Base-by-base conservation (phyloP, 2,888 invertebrate genomes). In the Ligdia adustata region DNA sequence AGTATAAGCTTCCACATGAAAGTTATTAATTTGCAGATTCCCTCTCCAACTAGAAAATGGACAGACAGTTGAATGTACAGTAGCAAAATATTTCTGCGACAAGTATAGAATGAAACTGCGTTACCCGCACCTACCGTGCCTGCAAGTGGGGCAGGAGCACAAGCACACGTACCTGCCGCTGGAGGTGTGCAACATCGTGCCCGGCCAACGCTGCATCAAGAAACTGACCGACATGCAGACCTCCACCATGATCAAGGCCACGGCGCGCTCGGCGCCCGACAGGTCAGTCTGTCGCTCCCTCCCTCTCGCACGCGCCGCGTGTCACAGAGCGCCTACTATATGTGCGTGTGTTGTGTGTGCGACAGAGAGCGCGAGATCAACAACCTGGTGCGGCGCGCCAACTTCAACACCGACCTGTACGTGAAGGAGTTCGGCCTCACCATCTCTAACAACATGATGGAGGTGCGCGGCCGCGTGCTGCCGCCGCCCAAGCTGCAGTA, bases 171-270 rank as follows among this genome's bases (percentile, higher is more conserved):
- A 99, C 89, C 92, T 99, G 68, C 99, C 99, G 6, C 91, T 99
- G 49, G 99, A 99, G 92, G 99, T 99, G 55, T 99, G 99, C 86
- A 99, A 99, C 83, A 99, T 99, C 72, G 99, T 99, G 38, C 98
- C 99, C 2, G 99, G 99, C 16, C 99, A 99, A 87, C 93, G 99
- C 49, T 99, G 99, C 86, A 99, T 99, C 66, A 99, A 99, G 90
- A 99, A 99, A 87, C 91, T 99, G 57, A 99, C 99, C 7, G 99
- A 99, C 75, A 99, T 99, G 97, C 99, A 99, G 88, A 99, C 99
- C 3, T 99, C 99, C 4, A 99, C 99, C 3, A 99, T 99, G 99
- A 99, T 99, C 79, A 99, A 99, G 91, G 99, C 99, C 7, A 99
- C 99, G 2, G 99, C 99, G 5, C 92, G 98, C 37, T 98, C 98